Evolutionary conservation across 1,140 invertebrate species (phyloP).

Genomic region (Papilio xuthus): DNA sequence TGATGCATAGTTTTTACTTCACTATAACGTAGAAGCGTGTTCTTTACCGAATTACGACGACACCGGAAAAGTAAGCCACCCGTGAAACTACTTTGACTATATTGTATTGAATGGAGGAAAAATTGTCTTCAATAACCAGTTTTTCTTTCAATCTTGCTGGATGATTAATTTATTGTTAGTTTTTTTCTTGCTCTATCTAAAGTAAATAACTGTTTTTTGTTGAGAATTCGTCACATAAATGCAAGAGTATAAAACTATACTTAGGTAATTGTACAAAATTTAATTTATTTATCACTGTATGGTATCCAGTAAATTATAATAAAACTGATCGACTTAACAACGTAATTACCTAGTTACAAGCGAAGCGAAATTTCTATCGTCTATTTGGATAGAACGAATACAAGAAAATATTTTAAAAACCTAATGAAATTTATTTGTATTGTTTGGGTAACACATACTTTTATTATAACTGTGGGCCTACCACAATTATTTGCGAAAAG

Average conservation of each 20-base stretch:
- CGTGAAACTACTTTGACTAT: slow-evolving; percentile 15
- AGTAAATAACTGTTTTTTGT: not conserved
- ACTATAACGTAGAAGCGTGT: not conserved
- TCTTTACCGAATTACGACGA: slow-evolving; percentile 19
- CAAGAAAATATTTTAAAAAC: too few relatives aligned
- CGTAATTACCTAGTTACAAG: too few relatives aligned
- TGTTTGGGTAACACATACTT: too few relatives aligned
- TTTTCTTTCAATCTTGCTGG: not conserved
- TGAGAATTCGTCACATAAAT: not conserved
- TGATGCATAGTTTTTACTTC: slow-evolving; percentile 3
- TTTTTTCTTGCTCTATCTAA: not conserved
- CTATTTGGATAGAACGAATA: too few relatives aligned
- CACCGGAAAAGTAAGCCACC: slow-evolving; percentile 9
- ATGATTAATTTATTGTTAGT: not conserved
- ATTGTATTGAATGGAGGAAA: not conserved
- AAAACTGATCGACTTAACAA: too few relatives aligned
- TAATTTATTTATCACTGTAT: too few relatives aligned
- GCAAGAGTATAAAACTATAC: not conserved
- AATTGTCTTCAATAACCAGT: slow-evolving; percentile 14
- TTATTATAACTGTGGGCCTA: too few relatives aligned
- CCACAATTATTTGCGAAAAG: too few relatives aligned
- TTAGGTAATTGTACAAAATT: too few relatives aligned
- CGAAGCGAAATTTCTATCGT: too few relatives aligned
- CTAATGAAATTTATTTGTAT: too few relatives aligned
- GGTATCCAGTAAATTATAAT: too few relatives aligned